Percentiles rank a stretch among this genome's conserved stretches.
These are phyloP conservation scores for Limnephilus lunatus DNA, from an alignment of 2,888 invertebrate species.

Conservation along the genomic window DNA sequence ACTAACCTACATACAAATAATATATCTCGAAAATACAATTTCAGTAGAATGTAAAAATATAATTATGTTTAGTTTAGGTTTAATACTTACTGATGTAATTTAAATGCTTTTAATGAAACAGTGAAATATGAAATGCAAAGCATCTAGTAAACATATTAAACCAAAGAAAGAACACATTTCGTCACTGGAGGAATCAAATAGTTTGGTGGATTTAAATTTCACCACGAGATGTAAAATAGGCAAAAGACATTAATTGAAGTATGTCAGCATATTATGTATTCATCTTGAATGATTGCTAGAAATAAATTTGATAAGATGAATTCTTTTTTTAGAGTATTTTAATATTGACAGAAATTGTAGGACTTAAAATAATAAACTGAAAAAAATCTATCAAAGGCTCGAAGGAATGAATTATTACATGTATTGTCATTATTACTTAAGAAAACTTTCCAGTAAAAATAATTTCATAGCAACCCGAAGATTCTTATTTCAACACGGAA, in stretches of 20 bases:
- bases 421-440: conserved; percentile 15
- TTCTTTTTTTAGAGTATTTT: too few species aligned
- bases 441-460: conserved; percentile 19
- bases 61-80: neutral
- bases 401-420: neutral
- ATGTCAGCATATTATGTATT: too few species aligned
- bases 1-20: conserved; percentile 41
- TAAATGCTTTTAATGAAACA: neutral
- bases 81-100: conserved; percentile 9
- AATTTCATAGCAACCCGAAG: conserved; percentile 8
- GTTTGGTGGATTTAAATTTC: neutral
- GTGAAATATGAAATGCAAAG: neutral
- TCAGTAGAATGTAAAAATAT: conserved; percentile 28
- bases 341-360: neutral
- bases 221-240: neutral
- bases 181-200: neutral
- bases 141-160: neutral
- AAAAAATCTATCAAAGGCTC: neutral
- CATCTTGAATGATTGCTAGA: too few species aligned
- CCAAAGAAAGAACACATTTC: neutral
- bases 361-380: neutral
- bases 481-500: conserved; percentile 9
- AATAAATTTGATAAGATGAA: too few species aligned
- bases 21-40: conserved; percentile 5
- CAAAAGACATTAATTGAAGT: neutral